Conservation (phyloP, 1,140 invertebrate species). For the Spodoptera frugiperda region DNA sequence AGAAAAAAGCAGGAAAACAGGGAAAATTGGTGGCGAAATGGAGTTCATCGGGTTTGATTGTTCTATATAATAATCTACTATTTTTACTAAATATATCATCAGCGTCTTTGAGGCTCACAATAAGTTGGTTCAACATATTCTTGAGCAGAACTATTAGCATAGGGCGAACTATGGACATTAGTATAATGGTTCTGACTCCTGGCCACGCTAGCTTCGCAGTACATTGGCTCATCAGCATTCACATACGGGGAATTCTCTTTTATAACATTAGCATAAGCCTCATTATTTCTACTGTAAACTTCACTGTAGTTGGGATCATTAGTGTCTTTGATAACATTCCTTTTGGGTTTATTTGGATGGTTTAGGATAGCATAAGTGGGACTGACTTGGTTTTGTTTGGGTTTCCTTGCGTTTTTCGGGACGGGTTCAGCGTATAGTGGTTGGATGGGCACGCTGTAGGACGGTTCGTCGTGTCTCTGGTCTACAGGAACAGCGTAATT, state of each 20-base stretch:
- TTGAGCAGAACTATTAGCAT: background rate
- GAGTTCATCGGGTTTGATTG: no score
- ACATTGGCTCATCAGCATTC: background rate
- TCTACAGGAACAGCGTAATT: conserved; percentile 3
- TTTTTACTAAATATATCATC: no score
- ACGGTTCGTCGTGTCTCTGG: background rate
- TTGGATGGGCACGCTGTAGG: conserved; percentile 1
- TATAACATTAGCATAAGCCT: background rate
- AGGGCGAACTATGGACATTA: background rate
- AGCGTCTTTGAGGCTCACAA: background rate
- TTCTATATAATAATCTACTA: no score
- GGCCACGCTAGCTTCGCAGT: background rate
- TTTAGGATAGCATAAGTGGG: background rate
- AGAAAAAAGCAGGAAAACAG: no score
- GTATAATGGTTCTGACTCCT: background rate
- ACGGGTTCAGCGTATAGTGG: background rate
- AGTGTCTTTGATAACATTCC: background rate
- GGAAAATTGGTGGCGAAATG: no score
- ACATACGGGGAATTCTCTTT: background rate
- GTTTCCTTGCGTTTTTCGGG: background rate
- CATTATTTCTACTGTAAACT: background rate
- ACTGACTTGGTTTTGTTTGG: background rate
- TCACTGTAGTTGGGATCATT: conserved; percentile 8
- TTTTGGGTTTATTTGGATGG: no score
- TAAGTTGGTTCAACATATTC: conserved; percentile 18